phyloP scores from a whole-genome alignment of 2,797 vertebrate genomes.

The Luscinia megarhynchos region DNA sequence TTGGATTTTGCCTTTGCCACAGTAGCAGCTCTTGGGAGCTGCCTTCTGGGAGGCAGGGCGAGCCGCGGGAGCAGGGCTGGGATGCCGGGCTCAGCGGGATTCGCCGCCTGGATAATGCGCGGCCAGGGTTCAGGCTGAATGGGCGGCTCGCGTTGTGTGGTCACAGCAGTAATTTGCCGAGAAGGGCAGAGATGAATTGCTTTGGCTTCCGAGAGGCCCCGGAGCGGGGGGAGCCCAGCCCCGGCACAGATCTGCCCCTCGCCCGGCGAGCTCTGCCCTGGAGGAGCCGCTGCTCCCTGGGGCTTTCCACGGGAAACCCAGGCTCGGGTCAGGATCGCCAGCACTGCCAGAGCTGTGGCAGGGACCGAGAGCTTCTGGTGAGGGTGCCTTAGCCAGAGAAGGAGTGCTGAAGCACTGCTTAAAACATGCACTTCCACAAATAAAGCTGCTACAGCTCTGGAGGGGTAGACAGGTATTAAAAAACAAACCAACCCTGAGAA shows the following conservation, averaged over 20 bases:
- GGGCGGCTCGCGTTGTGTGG: neutral
- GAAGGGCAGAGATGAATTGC: slow-evolving; percentile 7
- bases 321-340: neutral
- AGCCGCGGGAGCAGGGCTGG: neutral
- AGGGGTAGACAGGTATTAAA: neutral
- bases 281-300: neutral
- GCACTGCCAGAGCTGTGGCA: fast-evolving
- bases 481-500: neutral
- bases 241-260: fast-evolving
- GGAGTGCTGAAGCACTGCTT: neutral
- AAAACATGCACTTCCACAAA: neutral
- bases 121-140: neutral
- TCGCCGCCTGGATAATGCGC: neutral
- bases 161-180: neutral
- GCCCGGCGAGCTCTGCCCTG: fast-evolving
- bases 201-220: neutral
- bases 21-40: neutral
- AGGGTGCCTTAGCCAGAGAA: neutral
- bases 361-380: neutral
- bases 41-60: neutral
- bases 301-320: neutral
- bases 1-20: neutral
- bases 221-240: neutral
- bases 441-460: neutral
- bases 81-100: slow-evolving; percentile 25